phyloP scores from a whole-genome alignment of 2,113 vertebrate genomes.

The Mesitornis unicolor region DNA sequence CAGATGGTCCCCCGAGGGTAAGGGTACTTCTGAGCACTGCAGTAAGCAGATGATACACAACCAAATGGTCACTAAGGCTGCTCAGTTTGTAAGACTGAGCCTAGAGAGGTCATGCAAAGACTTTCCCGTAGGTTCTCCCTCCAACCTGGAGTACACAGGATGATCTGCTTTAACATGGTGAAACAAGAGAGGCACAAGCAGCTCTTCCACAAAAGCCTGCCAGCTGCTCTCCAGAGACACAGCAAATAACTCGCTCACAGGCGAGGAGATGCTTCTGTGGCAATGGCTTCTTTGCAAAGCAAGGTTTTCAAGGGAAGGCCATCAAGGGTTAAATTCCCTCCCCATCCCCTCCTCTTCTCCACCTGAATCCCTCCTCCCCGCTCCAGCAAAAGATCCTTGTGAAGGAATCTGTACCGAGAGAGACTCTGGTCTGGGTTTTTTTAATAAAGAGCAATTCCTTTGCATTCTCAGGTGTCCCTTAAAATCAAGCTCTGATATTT shows the following conservation, averaged over 20 bases:
- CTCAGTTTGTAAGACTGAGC: neutral
- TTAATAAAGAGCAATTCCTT: conserved; percentile 58
- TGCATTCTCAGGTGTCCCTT: conserved; percentile 46
- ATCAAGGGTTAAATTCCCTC: conserved; percentile 32
- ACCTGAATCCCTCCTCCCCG: neutral
- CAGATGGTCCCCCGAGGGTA: neutral
- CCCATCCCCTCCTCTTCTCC: neutral
- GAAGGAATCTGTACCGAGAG: neutral
- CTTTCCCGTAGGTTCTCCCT: neutral
- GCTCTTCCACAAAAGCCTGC: neutral
- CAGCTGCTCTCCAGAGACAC: neutral
- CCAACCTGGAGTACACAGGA: neutral
- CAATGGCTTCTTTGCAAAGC: neutral
- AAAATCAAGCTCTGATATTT: conserved; percentile 38
- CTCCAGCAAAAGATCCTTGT: neutral
- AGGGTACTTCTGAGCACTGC: neutral
- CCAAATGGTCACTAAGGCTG: neutral
- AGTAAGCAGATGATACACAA: neutral
- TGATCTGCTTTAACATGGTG: neutral
- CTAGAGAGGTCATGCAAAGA: neutral
- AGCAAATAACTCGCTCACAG: accelerated
- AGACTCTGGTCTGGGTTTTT: conserved; percentile 12
- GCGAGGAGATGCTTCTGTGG: neutral
- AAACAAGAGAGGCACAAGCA: neutral
- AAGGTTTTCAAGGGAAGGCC: neutral